phyloP scores from a whole-genome alignment of 2,113 vertebrate genomes.

The Australoheros scitulus region DNA sequence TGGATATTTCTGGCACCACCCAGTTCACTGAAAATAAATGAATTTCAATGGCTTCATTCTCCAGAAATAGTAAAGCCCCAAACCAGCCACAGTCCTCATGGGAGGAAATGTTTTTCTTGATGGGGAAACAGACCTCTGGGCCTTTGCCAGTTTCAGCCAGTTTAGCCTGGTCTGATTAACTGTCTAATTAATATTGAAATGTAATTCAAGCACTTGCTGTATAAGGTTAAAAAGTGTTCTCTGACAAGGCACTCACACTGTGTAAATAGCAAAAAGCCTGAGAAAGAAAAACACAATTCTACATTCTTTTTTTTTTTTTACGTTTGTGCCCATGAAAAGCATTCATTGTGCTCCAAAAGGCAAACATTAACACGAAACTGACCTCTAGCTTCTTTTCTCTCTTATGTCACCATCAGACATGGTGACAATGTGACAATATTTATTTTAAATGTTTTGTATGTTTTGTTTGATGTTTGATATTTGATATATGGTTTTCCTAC shows the following conservation, averaged over 20 bases:
- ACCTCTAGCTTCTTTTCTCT: background rate
- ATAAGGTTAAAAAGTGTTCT: background rate
- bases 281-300: background rate
- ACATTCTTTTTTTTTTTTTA: background rate
- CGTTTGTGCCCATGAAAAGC: background rate
- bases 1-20: background rate
- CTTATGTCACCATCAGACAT: background rate
- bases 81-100: background rate
- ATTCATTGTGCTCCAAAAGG: background rate
- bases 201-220: background rate
- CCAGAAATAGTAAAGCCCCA: background rate
- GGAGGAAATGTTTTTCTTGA: background rate
- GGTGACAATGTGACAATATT: background rate
- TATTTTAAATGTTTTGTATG: background rate
- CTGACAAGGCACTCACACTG: background rate
- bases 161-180: background rate
- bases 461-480: background rate
- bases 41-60: background rate
- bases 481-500: background rate
- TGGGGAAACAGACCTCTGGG: background rate
- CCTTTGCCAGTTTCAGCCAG: background rate
- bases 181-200: conserved; percentile 17
- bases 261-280: background rate
- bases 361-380: background rate
- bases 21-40: conserved; percentile 4